A percentile compares a stretch with the other conserved stretches of the same genome.
These are phyloP conservation scores for Pogonomyrmex barbatus DNA, from an alignment of 1,140 invertebrate genomes.

Conservation along the genomic window DNA sequence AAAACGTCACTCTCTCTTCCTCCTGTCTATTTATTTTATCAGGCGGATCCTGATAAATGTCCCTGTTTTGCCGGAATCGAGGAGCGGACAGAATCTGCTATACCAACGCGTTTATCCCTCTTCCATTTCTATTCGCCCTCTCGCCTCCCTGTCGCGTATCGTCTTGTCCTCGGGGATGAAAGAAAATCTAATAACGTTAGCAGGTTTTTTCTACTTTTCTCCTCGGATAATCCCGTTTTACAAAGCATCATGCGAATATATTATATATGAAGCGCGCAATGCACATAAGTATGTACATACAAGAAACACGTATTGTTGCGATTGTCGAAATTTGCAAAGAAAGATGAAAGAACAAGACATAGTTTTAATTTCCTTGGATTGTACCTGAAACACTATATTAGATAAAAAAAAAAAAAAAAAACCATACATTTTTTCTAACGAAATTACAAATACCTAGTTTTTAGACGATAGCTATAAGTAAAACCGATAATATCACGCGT, in stretches of 20 bases:
- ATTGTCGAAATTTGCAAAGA: not conserved
- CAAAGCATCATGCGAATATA: conserved; percentile 67
- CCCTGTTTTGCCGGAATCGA: conserved; percentile 73
- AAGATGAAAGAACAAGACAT: not conserved
- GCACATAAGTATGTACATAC: conserved; percentile 6
- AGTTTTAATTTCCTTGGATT: not conserved
- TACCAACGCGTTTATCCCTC: conserved; percentile 22
- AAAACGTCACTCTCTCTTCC: conserved; percentile 66
- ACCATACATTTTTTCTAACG: not conserved
- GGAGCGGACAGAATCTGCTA: conserved; percentile 40
- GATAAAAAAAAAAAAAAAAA: not conserved
- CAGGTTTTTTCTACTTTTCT: conserved; percentile 76
- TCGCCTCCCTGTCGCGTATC: conserved; percentile 44
- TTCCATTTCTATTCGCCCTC: conserved; percentile 29
- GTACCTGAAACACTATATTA: not conserved
- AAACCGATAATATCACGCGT: not conserved
- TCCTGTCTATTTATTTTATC: conserved; percentile 76
- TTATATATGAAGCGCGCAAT: conserved; percentile 40
- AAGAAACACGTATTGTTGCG: conserved; percentile 9
- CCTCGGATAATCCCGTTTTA: conserved; percentile 71
- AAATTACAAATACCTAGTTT: not conserved
- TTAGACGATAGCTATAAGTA: not conserved
- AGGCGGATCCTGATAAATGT: conserved; percentile 79
- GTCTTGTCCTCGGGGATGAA: conserved; percentile 73
- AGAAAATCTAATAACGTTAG: conserved; percentile 81